Conservation (phyloP, 37 sponge, comb jelly and placozoan genomes). For the Chondrilla cf. caribensis region DNA sequence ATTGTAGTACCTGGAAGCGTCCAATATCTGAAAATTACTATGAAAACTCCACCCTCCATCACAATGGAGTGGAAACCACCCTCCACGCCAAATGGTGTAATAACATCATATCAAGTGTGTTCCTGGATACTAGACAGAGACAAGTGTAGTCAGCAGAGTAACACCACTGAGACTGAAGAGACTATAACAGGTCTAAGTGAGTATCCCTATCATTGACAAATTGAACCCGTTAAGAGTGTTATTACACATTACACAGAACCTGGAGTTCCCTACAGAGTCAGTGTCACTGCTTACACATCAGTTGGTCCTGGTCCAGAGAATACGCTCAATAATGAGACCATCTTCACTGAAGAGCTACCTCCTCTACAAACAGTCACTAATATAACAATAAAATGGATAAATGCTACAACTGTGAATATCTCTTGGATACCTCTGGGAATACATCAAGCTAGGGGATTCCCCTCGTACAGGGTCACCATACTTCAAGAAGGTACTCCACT, state of each 20-base stretch:
- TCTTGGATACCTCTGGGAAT: neutral
- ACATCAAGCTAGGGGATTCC: slow-evolving; percentile 18
- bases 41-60: too few relatives aligned
- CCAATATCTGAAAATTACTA: too few relatives aligned
- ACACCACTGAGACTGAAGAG: too few relatives aligned
- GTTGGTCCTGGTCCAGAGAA: neutral
- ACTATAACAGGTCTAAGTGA: too few relatives aligned
- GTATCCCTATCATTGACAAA: too few relatives aligned
- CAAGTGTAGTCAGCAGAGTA: too few relatives aligned
- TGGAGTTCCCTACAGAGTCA: neutral
- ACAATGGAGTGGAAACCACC: too few relatives aligned
- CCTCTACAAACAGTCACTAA: neutral
- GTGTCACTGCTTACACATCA: neutral
- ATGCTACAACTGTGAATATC: neutral
- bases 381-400: neutral
- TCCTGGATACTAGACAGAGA: too few relatives aligned
- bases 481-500: neutral
- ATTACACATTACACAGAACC: neutral
- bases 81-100: too few relatives aligned
- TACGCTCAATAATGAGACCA: neutral
- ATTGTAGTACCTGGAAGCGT: too few relatives aligned
- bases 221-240: too few relatives aligned
- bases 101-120: too few relatives aligned
- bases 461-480: neutral
- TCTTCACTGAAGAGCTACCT: neutral